A percentile compares a stretch with the other conserved stretches of the same genome.
These are phyloP conservation scores for Bicyclus anynana DNA, from an alignment of 1,140 invertebrate species.

Conservation along the genomic window DNA sequence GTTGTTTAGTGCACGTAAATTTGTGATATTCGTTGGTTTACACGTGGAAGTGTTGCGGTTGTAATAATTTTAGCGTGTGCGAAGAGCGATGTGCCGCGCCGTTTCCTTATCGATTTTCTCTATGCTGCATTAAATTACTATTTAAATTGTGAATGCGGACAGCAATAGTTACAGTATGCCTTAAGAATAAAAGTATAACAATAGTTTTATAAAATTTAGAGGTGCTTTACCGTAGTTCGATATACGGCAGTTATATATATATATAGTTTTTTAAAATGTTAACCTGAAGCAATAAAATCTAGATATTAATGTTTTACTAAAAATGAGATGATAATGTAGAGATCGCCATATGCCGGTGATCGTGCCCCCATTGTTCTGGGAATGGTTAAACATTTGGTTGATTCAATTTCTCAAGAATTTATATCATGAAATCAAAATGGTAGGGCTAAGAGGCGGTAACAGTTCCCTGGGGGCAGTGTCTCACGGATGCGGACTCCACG, in stretches of 20 bases:
- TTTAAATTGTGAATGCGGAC: constrained; percentile 66
- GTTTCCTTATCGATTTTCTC: constrained; percentile 74
- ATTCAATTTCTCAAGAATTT: constrained; percentile 63
- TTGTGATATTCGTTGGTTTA: constrained; percentile 25
- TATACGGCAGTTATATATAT: constrained; percentile 11
- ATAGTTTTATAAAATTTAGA: constrained; percentile 17
- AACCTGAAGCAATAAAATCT: constrained; percentile 21
- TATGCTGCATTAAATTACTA: constrained; percentile 72
- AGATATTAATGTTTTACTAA: constrained; percentile 23
- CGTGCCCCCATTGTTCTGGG: constrained; percentile 60
- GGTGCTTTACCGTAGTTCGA: constrained; percentile 16
- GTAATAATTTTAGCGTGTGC: constrained; percentile 42
- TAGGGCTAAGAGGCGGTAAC: constrained; percentile 57
- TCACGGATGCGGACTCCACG: constrained; percentile 44
- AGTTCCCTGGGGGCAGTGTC: constrained; percentile 46
- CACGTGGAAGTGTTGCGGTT: constrained; percentile 45
- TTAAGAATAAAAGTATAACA: constrained; percentile 24
- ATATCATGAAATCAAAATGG: constrained; percentile 72
- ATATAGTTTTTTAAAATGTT: constrained; percentile 18
- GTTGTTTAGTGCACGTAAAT: constrained; percentile 8
- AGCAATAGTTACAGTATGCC: constrained; percentile 54
- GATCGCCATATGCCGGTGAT: constrained; percentile 55
- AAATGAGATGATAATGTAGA: constrained; percentile 36
- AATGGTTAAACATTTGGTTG: constrained; percentile 71
- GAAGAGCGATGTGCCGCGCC: constrained; percentile 52